Conservation (phyloP, 2,113 vertebrate genomes). For the Notothenia coriiceps region DNA sequence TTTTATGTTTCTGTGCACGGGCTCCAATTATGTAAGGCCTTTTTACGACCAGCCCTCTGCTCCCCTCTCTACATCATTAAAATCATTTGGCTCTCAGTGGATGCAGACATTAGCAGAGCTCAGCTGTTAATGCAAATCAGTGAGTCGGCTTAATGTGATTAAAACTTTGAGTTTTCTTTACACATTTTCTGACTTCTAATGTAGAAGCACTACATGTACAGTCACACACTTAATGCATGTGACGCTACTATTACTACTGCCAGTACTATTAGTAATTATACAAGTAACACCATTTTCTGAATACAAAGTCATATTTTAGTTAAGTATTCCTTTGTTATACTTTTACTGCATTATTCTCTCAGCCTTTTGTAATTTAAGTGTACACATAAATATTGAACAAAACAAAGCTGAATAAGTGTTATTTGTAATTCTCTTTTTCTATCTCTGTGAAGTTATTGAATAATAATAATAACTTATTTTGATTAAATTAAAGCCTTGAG, state of each 20-base stretch:
- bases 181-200: slow-evolving; percentile 10
- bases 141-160: slow-evolving; percentile 53
- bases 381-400: slow-evolving; percentile 1
- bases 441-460: not conserved
- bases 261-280: too few relatives aligned
- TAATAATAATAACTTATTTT: not conserved
- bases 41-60: slow-evolving; percentile 12
- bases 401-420: not conserved
- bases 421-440: not conserved
- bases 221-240: not conserved
- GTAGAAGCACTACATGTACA: not conserved
- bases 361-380: not conserved
- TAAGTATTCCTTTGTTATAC: not conserved
- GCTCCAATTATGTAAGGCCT: slow-evolving; percentile 46
- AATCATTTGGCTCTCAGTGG: slow-evolving; percentile 47
- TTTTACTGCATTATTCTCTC: not conserved
- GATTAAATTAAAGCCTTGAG: not conserved
- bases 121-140: slow-evolving; percentile 56
- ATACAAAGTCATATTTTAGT: too few relatives aligned
- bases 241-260: not conserved
- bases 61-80: slow-evolving; percentile 53
- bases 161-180: slow-evolving; percentile 26
- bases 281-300: too few relatives aligned
- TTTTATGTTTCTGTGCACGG: slow-evolving; percentile 45
- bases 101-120: slow-evolving; percentile 40